Evolutionary conservation across 2,113 vertebrate genomes (phyloP).

Genomic region (Trogon surrucura): DNA sequence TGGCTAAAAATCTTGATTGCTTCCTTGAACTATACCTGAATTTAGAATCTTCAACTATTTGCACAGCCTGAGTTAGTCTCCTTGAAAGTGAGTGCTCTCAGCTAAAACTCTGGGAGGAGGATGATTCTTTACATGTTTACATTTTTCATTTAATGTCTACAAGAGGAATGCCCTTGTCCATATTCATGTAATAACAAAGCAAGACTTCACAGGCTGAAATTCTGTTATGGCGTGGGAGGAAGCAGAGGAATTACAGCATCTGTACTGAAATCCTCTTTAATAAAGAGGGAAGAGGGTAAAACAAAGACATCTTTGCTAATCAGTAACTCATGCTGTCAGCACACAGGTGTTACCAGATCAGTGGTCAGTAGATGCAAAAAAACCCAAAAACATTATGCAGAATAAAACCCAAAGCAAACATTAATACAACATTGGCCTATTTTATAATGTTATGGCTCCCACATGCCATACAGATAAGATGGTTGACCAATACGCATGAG

Average conservation of each 20-base stretch:
- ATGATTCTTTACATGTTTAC: neutral
- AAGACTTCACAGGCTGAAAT: neutral
- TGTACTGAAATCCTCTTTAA: neutral
- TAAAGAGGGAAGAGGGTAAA: neutral
- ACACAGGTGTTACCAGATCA: conserved; percentile 15
- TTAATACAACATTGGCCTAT: neutral
- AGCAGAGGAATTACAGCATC: neutral
- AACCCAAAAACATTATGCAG: neutral
- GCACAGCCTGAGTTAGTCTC: neutral
- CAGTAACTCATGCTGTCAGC: conserved; percentile 2
- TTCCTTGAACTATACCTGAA: conserved; percentile 11
- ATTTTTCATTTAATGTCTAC: neutral
- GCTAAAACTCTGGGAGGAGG: neutral
- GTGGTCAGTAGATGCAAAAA: neutral
- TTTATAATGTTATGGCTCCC: neutral
- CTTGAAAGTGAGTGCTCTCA: neutral
- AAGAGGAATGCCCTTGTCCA: neutral
- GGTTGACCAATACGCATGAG: neutral
- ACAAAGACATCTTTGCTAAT: conserved; percentile 19
- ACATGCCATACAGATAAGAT: neutral
- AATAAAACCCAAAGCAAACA: neutral
- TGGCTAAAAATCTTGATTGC: neutral
- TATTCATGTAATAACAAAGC: conserved; percentile 17
- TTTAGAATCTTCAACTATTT: neutral
- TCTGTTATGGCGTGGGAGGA: neutral